Conservation (phyloP, 2,113 vertebrate genomes). For the Ochotona princeps region DNA sequence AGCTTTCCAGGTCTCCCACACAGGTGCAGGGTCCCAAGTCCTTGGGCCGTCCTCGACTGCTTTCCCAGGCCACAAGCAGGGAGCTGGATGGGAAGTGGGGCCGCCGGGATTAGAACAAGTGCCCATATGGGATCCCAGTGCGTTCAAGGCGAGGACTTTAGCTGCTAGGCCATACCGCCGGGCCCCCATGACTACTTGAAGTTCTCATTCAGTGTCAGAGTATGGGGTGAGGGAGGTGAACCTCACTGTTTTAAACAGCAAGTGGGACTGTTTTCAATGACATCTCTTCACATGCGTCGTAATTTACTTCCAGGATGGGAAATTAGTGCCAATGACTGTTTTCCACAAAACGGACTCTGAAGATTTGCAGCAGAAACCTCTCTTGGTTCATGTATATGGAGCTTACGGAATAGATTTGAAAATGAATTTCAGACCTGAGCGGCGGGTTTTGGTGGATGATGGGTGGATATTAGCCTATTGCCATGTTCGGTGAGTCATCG, state of each 20-base stretch:
- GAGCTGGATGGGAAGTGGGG: no score
- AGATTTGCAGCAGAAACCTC: slow-evolving; percentile 87
- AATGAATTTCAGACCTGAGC: slow-evolving; percentile 95
- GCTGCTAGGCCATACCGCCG: no score
- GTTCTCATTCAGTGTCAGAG: neutral
- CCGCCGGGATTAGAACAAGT: no score
- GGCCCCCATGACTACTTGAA: no score
- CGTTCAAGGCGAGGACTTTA: no score
- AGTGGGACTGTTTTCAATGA: neutral
- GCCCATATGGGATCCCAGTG: no score
- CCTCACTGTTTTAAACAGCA: neutral
- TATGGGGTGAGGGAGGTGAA: neutral
- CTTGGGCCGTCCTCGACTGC: no score
- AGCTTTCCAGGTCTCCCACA: no score
- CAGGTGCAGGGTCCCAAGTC: no score
- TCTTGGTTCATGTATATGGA: slow-evolving; percentile 96
- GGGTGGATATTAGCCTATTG: slow-evolving; percentile 97
- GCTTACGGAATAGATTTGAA: slow-evolving; percentile 95
- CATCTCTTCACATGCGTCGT: slow-evolving; percentile 18
- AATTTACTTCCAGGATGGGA: slow-evolving; percentile 91
- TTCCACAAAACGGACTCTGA: slow-evolving; percentile 88
- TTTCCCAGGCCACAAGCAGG: no score
- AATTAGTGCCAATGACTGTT: slow-evolving; percentile 93
- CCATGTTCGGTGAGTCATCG: slow-evolving; percentile 92
- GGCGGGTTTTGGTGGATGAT: slow-evolving; percentile 92